A percentile compares a stretch with the other conserved stretches of the same genome.
These are phyloP conservation scores for Bhutanitis thaidina DNA, from an alignment of 2,888 invertebrate genomes.

Conservation along the genomic window DNA sequence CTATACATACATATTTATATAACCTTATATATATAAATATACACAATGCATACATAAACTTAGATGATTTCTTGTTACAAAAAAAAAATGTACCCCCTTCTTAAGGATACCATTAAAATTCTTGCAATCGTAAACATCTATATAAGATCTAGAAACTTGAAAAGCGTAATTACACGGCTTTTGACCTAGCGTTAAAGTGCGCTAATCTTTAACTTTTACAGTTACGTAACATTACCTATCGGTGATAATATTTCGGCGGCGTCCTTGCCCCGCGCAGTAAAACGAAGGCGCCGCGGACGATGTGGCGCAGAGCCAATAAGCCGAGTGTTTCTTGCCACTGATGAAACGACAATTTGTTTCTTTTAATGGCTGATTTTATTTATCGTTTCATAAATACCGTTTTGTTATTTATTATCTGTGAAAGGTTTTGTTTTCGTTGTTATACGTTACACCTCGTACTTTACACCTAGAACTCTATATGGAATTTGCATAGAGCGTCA, in stretches of 20 bases:
- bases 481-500: too few species aligned
- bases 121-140: too few species aligned
- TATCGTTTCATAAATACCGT: constrained; percentile 9
- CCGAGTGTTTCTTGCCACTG: constrained; percentile 19
- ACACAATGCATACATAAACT: too few species aligned
- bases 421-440: background rate
- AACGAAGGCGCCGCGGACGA: constrained; percentile 2
- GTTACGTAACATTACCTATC: constrained; percentile 23
- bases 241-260: constrained; percentile 2
- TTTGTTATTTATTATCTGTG: background rate
- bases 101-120: too few species aligned
- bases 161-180: constrained; percentile 15
- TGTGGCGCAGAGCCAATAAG: constrained; percentile 23
- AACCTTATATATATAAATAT: too few species aligned
- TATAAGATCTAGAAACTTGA: too few species aligned
- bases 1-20: too few species aligned
- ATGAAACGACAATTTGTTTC: constrained; percentile 22
- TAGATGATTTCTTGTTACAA: too few species aligned
- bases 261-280: background rate
- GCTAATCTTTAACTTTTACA: constrained; percentile 22
- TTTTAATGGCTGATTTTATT: constrained; percentile 20
- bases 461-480: too few species aligned
- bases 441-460: too few species aligned
- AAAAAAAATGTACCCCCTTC: too few species aligned
- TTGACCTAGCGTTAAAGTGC: constrained; percentile 19